These are phyloP conservation scores for Phylloscopus trochiloides DNA, from an alignment of 2,113 vertebrate species.

Conservation along the genomic window DNA sequence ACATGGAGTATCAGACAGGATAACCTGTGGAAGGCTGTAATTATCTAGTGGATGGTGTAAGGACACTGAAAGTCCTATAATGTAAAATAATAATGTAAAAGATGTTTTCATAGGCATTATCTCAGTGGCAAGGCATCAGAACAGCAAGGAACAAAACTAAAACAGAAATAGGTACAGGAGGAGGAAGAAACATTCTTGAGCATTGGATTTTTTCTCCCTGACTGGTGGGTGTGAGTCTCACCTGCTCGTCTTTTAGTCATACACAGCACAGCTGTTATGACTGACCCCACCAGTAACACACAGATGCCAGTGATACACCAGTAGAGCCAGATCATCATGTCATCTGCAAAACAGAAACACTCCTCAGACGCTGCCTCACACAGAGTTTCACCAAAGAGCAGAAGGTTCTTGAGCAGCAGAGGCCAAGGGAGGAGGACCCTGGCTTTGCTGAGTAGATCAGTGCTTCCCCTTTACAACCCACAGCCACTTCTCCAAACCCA, in stretches of 20 bases:
- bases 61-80: neutral
- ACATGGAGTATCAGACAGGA: neutral
- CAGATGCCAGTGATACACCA: constrained; percentile 61
- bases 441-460: neutral
- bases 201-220: neutral
- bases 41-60: neutral
- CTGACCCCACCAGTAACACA: constrained; percentile 68
- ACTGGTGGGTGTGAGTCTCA: constrained; percentile 20
- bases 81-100: neutral
- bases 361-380: neutral
- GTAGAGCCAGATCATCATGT: constrained; percentile 63
- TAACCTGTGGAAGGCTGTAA: neutral
- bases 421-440: neutral
- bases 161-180: neutral
- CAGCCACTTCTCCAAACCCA: neutral
- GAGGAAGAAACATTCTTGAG: neutral
- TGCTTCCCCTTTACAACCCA: neutral
- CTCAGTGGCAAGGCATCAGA: neutral
- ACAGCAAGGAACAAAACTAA: neutral
- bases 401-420: neutral
- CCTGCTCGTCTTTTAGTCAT: constrained; percentile 64
- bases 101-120: neutral
- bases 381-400: neutral
- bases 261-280: constrained; percentile 63
- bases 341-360: constrained; percentile 34